These are phyloP conservation scores for Bombus vancouverensis DNA, from an alignment of 1,140 invertebrate genomes.

Conservation along the genomic window DNA sequence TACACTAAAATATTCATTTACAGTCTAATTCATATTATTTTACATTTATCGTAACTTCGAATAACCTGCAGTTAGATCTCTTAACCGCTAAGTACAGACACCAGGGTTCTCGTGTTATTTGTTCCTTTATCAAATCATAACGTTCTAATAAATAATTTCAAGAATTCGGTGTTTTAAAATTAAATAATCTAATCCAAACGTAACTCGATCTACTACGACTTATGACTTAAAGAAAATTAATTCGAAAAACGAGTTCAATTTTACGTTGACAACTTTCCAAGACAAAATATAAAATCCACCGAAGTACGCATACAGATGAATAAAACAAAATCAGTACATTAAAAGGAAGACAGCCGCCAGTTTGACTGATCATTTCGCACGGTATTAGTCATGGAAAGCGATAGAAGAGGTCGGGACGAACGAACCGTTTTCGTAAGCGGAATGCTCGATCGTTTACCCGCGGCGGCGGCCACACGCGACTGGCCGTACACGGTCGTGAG, in stretches of 20 bases:
- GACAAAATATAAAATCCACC: no score
- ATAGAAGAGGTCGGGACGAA: neutral
- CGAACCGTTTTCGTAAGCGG: conserved; percentile 34
- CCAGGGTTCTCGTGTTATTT: neutral
- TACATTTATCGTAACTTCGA: neutral
- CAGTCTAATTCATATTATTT: neutral
- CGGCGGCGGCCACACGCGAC: conserved; percentile 4
- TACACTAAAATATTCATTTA: neutral
- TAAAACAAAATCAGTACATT: neutral
- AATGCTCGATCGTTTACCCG: neutral
- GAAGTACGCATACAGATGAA: no score
- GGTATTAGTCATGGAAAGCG: conserved; percentile 17
- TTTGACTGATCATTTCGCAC: neutral
- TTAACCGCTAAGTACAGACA: neutral
- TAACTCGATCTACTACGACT: neutral
- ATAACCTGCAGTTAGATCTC: neutral
- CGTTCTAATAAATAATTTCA: neutral
- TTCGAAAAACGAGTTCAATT: neutral
- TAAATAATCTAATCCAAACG: neutral
- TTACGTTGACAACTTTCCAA: no score
- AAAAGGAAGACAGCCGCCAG: neutral
- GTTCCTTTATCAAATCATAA: neutral
- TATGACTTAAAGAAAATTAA: neutral
- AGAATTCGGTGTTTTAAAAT: neutral
- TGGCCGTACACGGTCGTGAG: neutral